Conservation (phyloP, 2,797 vertebrate species). For the Centropyge bicolor region DNA sequence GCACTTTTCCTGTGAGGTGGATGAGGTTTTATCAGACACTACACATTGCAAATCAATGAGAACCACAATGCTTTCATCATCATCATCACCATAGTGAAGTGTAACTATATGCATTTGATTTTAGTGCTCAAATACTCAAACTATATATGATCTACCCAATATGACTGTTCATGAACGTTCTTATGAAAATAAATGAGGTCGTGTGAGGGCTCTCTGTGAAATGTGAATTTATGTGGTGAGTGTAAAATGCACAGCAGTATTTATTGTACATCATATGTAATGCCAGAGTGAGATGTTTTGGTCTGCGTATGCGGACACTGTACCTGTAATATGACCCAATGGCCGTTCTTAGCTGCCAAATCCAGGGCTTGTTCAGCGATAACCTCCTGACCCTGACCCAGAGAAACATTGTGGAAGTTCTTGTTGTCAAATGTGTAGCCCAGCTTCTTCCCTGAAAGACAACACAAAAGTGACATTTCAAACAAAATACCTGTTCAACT, state of each 20-base stretch:
- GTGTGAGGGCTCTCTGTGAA: not conserved
- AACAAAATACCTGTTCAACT: not conserved
- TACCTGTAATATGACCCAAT: conserved; percentile 95
- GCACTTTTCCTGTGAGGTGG: not conserved
- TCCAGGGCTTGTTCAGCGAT: conserved; percentile 92
- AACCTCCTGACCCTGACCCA: conserved; percentile 95
- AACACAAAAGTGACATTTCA: conserved; percentile 7
- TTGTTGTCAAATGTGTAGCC: conserved; percentile 90
- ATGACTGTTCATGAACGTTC: not conserved
- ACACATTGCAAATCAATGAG: not conserved
- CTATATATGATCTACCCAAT: conserved; percentile 29
- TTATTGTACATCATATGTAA: not conserved
- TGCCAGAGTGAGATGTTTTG: not conserved
- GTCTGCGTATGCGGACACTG: not conserved
- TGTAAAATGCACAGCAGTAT: not conserved
- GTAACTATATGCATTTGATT: conserved; percentile 6
- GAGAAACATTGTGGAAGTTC: conserved; percentile 96
- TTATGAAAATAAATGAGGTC: conserved; percentile 9
- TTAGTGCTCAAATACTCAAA: conserved; percentile 12
- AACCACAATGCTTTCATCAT: conserved; percentile 16
- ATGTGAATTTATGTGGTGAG: not conserved
- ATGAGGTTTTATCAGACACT: not conserved
- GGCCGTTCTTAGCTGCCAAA: conserved; percentile 89
- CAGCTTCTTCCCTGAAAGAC: conserved; percentile 74
- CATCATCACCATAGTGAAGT: conserved; percentile 14